phyloP scores from a whole-genome alignment of 1,140 invertebrate species.

The Musca domestica region DNA sequence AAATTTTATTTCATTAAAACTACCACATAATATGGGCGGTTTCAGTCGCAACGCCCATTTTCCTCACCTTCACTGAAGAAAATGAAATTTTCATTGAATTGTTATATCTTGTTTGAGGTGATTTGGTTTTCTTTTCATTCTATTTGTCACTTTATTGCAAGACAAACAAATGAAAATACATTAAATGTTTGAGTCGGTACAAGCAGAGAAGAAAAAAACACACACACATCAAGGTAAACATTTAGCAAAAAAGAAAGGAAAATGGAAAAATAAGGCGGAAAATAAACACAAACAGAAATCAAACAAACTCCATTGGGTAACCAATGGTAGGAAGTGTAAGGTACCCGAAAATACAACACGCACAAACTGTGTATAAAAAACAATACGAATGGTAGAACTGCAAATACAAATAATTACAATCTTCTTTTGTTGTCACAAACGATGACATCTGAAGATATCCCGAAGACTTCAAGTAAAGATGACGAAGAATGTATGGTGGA shows the following conservation, averaged over 20 bases:
- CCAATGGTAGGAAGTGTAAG: not conserved
- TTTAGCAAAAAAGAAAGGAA: no score
- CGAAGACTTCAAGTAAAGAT: no score
- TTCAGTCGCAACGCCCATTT: not conserved
- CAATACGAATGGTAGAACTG: not conserved
- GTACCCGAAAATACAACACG: no score
- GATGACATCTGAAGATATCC: no score
- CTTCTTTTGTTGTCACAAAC: not conserved
- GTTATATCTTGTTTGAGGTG: no score
- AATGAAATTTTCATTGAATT: no score
- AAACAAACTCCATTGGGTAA: conserved; percentile 6
- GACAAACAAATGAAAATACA: conserved; percentile 8
- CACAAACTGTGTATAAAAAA: no score
- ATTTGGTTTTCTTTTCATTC: not conserved
- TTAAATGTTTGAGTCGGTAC: not conserved
- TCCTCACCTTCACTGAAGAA: conserved; percentile 9
- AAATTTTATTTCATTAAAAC: not conserved
- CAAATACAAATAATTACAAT: conserved; percentile 15
- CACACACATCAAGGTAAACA: no score
- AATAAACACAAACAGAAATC: not conserved
- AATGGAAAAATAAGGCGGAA: no score
- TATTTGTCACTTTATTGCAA: not conserved
- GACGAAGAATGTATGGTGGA: no score
- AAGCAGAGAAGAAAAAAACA: not conserved
- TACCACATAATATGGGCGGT: conserved; percentile 7